Evolutionary conservation across 2,888 invertebrate species (phyloP).

Genomic region (Pristionchus exspectatus): DNA sequence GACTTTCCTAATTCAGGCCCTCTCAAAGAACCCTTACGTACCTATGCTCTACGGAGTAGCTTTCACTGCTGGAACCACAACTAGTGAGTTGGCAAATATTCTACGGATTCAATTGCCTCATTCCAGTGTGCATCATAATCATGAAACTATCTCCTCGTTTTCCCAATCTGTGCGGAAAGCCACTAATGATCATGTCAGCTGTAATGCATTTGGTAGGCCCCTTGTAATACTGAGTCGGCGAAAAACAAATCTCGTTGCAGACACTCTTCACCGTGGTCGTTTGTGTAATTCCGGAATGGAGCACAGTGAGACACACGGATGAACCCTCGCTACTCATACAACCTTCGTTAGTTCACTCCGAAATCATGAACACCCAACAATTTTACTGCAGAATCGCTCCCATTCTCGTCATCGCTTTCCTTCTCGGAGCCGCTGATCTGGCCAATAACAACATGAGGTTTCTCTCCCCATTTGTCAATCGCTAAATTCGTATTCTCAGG

Average conservation of each 20-base stretch:
- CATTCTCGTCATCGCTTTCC: neutral
- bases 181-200: neutral
- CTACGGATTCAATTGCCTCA: neutral
- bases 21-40: neutral
- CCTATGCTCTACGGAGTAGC: conserved; percentile 3
- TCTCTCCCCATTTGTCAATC: neutral
- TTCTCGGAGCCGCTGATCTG: conserved; percentile 30
- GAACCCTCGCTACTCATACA: conserved; percentile 43
- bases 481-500: neutral
- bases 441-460: conserved; percentile 43
- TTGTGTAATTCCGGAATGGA: conserved; percentile 11
- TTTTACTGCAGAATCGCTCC: neutral
- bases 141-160: neutral
- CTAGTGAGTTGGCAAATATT: neutral
- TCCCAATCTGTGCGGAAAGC: conserved; percentile 8
- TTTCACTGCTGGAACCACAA: neutral
- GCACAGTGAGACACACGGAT: conserved; percentile 43
- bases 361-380: neutral
- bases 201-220: conserved; percentile 1
- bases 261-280: neutral
- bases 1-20: neutral
- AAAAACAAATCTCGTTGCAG: neutral
- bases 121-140: conserved; percentile 5
- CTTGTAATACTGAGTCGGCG: too few relatives aligned
- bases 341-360: neutral